These are phyloP conservation scores for Jaculus jaculus DNA, from an alignment of 2,113 vertebrate species.

Conservation along the genomic window DNA sequence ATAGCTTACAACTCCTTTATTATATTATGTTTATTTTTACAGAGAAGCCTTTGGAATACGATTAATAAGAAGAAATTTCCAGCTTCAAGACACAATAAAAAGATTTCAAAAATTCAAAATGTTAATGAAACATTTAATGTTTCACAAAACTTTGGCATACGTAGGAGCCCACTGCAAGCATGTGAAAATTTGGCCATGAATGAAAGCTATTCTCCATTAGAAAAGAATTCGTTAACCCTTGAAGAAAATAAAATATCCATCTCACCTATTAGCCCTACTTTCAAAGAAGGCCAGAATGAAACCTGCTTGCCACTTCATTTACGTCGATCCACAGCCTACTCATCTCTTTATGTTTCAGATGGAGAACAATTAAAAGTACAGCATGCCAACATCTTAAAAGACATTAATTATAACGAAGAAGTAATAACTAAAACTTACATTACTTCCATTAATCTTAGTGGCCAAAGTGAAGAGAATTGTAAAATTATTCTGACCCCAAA, in stretches of 20 bases:
- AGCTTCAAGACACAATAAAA: constrained; percentile 74
- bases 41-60: constrained; percentile 93
- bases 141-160: constrained; percentile 81
- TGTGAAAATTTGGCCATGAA: constrained; percentile 84
- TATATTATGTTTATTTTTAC: constrained; percentile 73
- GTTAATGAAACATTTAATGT: constrained; percentile 90
- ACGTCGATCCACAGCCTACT: constrained; percentile 74
- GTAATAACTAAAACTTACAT: constrained; percentile 24
- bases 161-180: constrained; percentile 88
- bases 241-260: constrained; percentile 79
- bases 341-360: constrained; percentile 69
- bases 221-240: constrained; percentile 40
- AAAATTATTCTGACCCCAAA: constrained; percentile 83
- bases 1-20: not conserved
- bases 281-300: constrained; percentile 60
- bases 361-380: constrained; percentile 67
- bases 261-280: constrained; percentile 71
- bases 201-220: constrained; percentile 36
- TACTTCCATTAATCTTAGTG: not conserved
- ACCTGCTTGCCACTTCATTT: constrained; percentile 70
- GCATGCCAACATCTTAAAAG: constrained; percentile 3
- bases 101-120: constrained; percentile 78
- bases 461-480: constrained; percentile 79
- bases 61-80: constrained; percentile 88
- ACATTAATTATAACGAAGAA: constrained; percentile 53